Percentiles rank a stretch among this genome's conserved stretches.
Conservation (phyloP, 2,113 vertebrate genomes). For the Psammodynastes pulverulentus region DNA sequence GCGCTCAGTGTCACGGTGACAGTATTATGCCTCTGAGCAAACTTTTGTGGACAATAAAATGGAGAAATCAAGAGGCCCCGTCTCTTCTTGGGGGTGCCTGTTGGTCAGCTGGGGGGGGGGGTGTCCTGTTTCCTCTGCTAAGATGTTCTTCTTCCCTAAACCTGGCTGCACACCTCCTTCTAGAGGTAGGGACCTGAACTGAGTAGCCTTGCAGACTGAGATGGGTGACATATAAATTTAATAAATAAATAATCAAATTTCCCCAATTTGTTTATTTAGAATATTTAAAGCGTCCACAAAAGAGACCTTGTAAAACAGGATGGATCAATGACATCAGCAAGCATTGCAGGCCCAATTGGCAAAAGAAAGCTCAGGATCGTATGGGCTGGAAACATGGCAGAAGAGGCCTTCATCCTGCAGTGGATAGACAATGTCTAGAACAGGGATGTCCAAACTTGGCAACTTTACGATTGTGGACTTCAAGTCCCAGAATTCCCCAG, state of each 20-base stretch:
- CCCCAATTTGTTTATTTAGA: neutral
- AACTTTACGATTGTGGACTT: too few species aligned
- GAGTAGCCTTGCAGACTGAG: neutral
- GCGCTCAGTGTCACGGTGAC: conserved; percentile 61
- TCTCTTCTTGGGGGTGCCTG: neutral
- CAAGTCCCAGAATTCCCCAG: too few species aligned
- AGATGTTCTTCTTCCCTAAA: neutral
- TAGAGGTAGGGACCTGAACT: too few species aligned
- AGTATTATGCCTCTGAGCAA: conserved; percentile 75
- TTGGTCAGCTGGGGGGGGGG: neutral
- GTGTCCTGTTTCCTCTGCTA: neutral
- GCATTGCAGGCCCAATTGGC: too few species aligned
- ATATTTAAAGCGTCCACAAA: neutral
- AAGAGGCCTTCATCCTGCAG: too few species aligned
- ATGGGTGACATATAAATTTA: neutral
- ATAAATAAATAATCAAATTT: neutral
- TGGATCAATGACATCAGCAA: too few species aligned
- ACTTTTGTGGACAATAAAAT: conserved; percentile 71
- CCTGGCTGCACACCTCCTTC: neutral
- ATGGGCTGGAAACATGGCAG: too few species aligned
- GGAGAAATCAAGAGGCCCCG: conserved; percentile 24
- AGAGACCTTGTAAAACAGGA: too few species aligned
- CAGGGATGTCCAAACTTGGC: too few species aligned
- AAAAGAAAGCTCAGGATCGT: too few species aligned
- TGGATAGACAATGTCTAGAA: too few species aligned